Conservation (phyloP, 2,888 invertebrate species). For the Tridacna crocea region DNA sequence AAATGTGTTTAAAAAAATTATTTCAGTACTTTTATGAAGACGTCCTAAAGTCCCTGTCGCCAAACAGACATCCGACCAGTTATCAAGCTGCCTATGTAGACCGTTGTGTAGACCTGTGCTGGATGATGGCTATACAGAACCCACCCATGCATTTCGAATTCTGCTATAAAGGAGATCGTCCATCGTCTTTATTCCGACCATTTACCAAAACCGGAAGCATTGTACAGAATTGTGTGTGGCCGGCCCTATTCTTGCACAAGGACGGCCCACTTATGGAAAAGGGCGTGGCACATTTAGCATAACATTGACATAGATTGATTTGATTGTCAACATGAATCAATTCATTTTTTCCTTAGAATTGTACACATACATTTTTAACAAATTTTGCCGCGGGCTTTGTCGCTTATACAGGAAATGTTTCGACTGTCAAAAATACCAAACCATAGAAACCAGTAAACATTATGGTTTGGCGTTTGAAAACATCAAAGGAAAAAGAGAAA, state of each 20-base stretch:
- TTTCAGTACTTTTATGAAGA: conserved; percentile 59
- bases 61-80: conserved; percentile 47
- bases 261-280: conserved; percentile 56
- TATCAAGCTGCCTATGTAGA: conserved; percentile 51
- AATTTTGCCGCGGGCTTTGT: too few species aligned
- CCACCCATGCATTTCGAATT: conserved; percentile 60
- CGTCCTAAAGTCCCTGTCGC: conserved; percentile 53
- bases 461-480: too few species aligned
- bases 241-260: conserved; percentile 50
- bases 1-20: not conserved
- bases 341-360: too few species aligned
- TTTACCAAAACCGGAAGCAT: conserved; percentile 53
- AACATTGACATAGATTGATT: not conserved
- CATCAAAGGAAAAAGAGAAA: too few species aligned
- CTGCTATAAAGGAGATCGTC: conserved; percentile 50
- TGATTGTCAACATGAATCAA: too few species aligned
- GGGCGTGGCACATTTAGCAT: conserved; percentile 56
- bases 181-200: conserved; percentile 43
- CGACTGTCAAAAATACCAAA: too few species aligned
- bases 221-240: conserved; percentile 61
- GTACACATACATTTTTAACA: too few species aligned
- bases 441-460: too few species aligned
- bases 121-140: conserved; percentile 59
- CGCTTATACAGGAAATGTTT: too few species aligned
- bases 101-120: conserved; percentile 52